phyloP scores from a whole-genome alignment of 2,888 invertebrate genomes.

The Romanomermis culicivorax region DNA sequence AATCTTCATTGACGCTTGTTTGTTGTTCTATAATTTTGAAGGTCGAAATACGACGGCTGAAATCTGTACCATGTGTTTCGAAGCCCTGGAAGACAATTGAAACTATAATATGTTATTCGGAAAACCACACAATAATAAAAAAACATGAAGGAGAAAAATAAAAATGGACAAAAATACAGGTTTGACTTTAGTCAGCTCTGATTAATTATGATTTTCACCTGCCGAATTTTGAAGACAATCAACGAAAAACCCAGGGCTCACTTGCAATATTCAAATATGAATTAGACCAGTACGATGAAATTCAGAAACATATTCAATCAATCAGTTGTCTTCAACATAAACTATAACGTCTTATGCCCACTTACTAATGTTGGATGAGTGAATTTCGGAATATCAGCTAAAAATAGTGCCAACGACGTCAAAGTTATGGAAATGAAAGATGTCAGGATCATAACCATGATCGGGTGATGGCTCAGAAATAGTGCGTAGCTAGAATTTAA shows the following conservation, averaged over 20 bases:
- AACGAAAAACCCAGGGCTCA: too few species aligned
- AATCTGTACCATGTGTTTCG: slow-evolving; percentile 9
- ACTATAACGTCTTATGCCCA: too few species aligned
- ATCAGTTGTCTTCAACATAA: too few species aligned
- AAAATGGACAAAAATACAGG: too few species aligned
- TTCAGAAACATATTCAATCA: too few species aligned
- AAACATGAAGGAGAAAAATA: too few species aligned
- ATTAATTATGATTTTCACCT: too few species aligned
- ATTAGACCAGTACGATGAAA: too few species aligned
- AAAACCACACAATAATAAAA: too few species aligned
- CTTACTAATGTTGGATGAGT: neutral
- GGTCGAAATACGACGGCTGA: slow-evolving; percentile 4
- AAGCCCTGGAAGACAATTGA: slow-evolving; percentile 8
- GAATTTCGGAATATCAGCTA: neutral
- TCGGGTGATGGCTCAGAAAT: neutral
- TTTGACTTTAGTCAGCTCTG: too few species aligned
- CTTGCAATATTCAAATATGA: too few species aligned
- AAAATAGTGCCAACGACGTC: neutral
- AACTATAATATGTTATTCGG: neutral
- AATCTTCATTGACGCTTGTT: neutral
- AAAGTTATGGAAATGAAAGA: neutral
- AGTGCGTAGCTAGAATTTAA: neutral
- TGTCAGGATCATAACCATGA: neutral
- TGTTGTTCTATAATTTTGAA: neutral
- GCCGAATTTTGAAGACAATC: too few species aligned